Conservation (phyloP, 1,140 invertebrate species). For the Argopecten irradians region DNA sequence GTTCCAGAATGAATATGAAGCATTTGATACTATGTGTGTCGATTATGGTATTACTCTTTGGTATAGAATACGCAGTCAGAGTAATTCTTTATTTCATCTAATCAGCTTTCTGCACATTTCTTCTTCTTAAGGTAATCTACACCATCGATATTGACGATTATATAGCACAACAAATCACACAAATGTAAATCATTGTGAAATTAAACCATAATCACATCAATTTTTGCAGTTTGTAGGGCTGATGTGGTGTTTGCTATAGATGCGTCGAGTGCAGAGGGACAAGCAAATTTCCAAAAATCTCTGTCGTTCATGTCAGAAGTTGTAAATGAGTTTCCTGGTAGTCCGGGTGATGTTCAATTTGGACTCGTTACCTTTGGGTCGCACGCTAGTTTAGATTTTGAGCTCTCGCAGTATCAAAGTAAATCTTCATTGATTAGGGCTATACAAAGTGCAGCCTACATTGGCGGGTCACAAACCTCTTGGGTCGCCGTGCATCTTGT, state of each 20-base stretch:
- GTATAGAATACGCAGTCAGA: too few species aligned
- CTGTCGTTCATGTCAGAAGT: not conserved
- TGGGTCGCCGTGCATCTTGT: not conserved
- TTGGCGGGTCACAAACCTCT: not conserved
- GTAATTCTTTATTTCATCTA: too few species aligned
- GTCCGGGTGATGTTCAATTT: not conserved
- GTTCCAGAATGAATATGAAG: too few species aligned
- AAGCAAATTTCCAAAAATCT: not conserved
- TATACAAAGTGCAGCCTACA: not conserved
- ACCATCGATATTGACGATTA: too few species aligned
- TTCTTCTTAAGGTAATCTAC: too few species aligned
- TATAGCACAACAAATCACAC: too few species aligned
- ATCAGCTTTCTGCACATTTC: too few species aligned
- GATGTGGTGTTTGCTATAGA: not conserved
- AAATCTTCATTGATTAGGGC: not conserved
- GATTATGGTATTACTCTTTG: too few species aligned
- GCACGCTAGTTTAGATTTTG: not conserved
- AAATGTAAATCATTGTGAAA: too few species aligned
- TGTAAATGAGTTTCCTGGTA: not conserved
- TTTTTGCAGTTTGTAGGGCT: not conserved
- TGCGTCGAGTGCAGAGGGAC: not conserved
- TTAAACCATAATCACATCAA: too few species aligned
- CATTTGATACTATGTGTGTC: too few species aligned
- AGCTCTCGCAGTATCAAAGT: not conserved
- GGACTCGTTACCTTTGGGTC: not conserved